Percentiles rank a stretch among this genome's conserved stretches.
Evolutionary conservation across 2,113 vertebrate species (phyloP).

Genomic region (Capricornis sumatraensis): DNA sequence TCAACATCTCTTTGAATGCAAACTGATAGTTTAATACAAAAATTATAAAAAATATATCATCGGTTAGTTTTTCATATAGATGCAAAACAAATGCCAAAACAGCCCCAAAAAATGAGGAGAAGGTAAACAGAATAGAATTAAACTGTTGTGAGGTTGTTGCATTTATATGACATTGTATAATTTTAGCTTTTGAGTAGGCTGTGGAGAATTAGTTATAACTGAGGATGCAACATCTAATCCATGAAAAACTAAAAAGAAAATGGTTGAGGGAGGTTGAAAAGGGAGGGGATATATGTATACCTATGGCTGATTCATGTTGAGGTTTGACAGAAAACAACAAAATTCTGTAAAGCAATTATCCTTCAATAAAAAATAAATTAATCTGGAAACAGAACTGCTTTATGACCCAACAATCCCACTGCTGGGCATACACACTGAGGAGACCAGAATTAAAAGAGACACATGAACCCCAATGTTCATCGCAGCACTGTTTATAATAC

Average conservation of each 20-base stretch:
- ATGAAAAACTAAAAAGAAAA: neutral
- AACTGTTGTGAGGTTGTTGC: neutral
- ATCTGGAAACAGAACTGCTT: neutral
- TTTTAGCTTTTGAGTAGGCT: neutral
- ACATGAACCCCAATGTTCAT: accelerated
- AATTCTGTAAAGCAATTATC: neutral
- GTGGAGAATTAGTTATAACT: neutral
- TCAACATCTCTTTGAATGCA: neutral
- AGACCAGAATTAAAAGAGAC: no score
- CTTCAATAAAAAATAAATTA: neutral
- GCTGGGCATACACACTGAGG: no score
- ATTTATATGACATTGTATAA: neutral
- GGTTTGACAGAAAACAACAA: neutral
- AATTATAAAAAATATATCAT: neutral
- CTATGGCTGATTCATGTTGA: neutral
- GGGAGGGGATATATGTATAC: neutral
- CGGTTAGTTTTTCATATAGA: neutral
- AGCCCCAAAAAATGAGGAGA: neutral
- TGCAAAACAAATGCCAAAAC: conserved; percentile 3
- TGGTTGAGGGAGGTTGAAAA: neutral
- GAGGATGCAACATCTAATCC: neutral
- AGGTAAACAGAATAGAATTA: neutral
- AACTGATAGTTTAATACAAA: conserved; percentile 12
- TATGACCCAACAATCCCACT: no score
- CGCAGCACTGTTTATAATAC: no score